phyloP scores from a whole-genome alignment of 2,888 invertebrate species.

The Orchesellides sinensis region DNA sequence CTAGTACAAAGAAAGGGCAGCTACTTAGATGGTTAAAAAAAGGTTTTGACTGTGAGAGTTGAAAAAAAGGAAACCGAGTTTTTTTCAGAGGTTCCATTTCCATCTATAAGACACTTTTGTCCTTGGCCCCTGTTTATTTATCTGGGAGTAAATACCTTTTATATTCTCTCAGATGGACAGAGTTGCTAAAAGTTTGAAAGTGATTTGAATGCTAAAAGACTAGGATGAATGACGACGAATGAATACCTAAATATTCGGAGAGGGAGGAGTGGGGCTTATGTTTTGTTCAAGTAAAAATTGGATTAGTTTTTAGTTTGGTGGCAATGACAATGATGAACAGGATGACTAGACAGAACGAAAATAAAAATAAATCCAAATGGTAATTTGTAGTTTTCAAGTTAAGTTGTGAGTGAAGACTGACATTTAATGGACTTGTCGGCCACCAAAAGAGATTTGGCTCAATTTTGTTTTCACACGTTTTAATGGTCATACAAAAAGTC shows the following conservation, averaged over 20 bases:
- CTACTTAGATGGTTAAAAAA: not conserved
- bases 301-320: too few relatives aligned
- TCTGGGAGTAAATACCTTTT: conserved; percentile 4
- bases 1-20: not conserved
- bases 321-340: too few relatives aligned
- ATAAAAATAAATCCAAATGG: not conserved
- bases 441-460: not conserved
- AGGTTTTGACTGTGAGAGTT: not conserved
- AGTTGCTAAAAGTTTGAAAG: not conserved
- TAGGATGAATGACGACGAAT: not conserved
- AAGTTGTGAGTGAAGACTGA: too few relatives aligned
- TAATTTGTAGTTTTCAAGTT: too few relatives aligned
- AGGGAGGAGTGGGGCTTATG: not conserved
- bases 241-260: not conserved
- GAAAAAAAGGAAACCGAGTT: not conserved
- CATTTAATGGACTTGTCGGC: not conserved
- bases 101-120: not conserved
- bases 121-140: conserved; percentile 1
- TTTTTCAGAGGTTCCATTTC: too few relatives aligned
- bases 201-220: not conserved
- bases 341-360: not conserved
- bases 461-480: conserved; percentile 2
- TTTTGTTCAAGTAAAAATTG: not conserved
- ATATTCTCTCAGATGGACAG: not conserved
- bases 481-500: not conserved